Percentiles rank a stretch among this genome's conserved stretches.
Conservation (phyloP, 30 jellyfish, hydroid and myxozoan genomes). For the Aurelia sp. region DNA sequence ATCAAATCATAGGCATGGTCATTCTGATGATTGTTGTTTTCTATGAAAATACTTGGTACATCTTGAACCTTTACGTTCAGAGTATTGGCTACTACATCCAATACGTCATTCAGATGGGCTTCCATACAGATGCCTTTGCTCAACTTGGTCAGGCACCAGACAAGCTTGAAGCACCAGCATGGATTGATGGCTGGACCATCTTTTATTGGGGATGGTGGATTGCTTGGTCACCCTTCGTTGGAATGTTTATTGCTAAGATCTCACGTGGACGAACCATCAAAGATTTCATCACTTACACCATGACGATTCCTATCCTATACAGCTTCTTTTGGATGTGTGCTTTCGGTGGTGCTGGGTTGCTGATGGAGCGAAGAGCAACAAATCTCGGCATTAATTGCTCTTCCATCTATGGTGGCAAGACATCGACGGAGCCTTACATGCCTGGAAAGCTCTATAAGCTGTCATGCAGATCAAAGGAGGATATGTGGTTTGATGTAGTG, state of each 20-base stretch:
- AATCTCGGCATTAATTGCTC: conserved; percentile 80
- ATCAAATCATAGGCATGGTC: conserved; percentile 62
- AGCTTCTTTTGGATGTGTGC: conserved; percentile 87
- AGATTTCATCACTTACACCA: conserved; percentile 86
- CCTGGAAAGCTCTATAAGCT: conserved; percentile 24
- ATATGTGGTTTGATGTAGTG: conserved; percentile 92
- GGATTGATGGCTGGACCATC: conserved; percentile 96
- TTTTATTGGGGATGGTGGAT: conserved; percentile 99
- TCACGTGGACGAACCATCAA: conserved; percentile 96
- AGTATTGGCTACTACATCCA: conserved; percentile 91
- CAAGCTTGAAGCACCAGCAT: conserved; percentile 72
- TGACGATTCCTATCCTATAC: conserved; percentile 85
- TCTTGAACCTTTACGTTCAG: conserved; percentile 89
- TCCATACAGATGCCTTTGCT: conserved; percentile 98
- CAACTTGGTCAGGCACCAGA: conserved; percentile 91
- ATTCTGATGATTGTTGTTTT: conserved; percentile 69
- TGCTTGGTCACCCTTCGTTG: conserved; percentile 98
- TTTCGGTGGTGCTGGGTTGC: conserved; percentile 93
- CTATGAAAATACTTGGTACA: conserved; percentile 84
- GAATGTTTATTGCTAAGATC: conserved; percentile 95
- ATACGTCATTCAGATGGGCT: conserved; percentile 89
- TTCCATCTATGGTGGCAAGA: conserved; percentile 21
- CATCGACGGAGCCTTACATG: neutral
- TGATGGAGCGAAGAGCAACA: conserved; percentile 82
- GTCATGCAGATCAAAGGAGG: conserved; percentile 81